These are phyloP conservation scores for Parapsyche elsis DNA, from an alignment of 1,140 invertebrate species.

Conservation along the genomic window DNA sequence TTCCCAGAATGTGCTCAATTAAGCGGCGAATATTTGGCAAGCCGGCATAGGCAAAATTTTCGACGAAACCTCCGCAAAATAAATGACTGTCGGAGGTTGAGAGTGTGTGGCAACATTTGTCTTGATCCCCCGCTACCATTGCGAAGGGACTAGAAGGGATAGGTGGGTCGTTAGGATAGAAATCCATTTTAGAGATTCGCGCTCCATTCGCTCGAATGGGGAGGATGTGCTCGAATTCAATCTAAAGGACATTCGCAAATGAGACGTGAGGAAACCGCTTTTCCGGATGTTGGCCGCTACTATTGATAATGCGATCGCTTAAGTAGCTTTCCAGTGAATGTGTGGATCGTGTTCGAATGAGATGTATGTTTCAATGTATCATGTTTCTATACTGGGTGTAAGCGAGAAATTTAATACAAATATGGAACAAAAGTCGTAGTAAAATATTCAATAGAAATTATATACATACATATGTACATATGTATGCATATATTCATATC, in stretches of 20 bases:
- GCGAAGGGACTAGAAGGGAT: no score
- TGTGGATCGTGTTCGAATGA: no score
- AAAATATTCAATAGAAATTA: no score
- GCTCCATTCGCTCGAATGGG: no score
- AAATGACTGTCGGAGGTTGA: not conserved
- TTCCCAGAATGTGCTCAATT: conserved; percentile 20
- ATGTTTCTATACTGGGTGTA: no score
- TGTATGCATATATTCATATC: no score
- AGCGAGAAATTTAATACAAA: no score
- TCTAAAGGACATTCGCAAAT: not conserved
- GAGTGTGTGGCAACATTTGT: conserved; percentile 5
- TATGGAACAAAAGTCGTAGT: no score
- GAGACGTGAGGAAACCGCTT: conserved; percentile 18
- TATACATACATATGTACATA: no score
- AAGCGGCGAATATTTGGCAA: not conserved
- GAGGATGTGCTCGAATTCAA: conserved; percentile 14
- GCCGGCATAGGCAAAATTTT: not conserved
- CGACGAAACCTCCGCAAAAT: not conserved
- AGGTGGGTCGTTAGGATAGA: not conserved
- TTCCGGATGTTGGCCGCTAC: not conserved
- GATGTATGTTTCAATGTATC: no score
- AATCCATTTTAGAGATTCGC: conserved; percentile 1
- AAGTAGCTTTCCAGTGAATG: no score
- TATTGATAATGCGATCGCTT: not conserved
- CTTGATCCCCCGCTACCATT: conserved; percentile 4